These are phyloP conservation scores for Hipposideros armiger DNA, from an alignment of 2,113 vertebrate species.

Conservation along the genomic window DNA sequence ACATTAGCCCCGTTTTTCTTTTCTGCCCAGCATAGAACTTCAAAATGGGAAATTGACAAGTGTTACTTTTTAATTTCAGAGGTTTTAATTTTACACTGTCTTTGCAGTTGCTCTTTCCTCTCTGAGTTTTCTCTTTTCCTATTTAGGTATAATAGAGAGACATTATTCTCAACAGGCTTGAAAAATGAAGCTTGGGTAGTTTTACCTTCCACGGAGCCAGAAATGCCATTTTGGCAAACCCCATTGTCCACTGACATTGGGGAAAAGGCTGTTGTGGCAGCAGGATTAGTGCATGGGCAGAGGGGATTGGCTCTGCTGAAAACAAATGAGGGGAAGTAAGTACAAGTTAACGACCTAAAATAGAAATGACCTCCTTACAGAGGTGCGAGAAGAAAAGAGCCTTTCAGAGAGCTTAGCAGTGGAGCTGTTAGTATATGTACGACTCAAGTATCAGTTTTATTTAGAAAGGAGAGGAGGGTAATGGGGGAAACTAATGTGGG, in stretches of 20 bases:
- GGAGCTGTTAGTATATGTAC: background rate
- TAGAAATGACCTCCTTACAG: background rate
- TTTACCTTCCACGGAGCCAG: background rate
- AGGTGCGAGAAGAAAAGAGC: background rate
- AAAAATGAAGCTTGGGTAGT: background rate
- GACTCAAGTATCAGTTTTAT: background rate
- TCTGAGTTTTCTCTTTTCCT: background rate
- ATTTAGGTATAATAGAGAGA: background rate
- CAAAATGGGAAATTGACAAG: background rate
- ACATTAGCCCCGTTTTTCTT: background rate
- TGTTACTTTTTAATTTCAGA: background rate
- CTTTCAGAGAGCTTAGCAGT: background rate
- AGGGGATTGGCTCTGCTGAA: background rate
- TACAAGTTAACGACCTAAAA: background rate
- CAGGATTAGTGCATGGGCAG: background rate
- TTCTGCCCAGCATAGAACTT: background rate
- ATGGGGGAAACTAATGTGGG: background rate
- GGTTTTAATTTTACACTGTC: background rate
- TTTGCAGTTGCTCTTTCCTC: background rate
- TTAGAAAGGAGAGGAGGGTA: background rate
- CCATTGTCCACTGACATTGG: accelerated
- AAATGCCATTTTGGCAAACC: background rate
- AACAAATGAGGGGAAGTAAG: background rate
- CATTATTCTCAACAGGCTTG: background rate
- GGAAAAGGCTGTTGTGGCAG: background rate